Evolutionary conservation across 2,888 invertebrate species (phyloP).

Genomic region (Thymelicus lineola): DNA sequence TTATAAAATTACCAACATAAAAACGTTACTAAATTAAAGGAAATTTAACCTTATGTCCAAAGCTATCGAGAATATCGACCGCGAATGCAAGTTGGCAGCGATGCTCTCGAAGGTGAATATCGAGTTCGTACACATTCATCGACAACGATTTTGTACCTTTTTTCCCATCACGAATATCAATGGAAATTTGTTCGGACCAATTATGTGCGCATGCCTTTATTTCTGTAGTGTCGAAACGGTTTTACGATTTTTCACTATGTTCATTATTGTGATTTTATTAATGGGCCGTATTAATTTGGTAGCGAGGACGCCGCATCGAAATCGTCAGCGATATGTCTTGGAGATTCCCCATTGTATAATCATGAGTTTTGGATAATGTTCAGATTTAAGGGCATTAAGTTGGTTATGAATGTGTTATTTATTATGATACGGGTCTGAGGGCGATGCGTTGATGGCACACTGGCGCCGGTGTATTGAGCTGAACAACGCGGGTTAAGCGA

Average conservation of each 20-base stretch:
- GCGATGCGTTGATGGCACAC: background rate
- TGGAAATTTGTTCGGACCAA: conserved; percentile 82
- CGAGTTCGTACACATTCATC: conserved; percentile 75
- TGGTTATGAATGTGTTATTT: background rate
- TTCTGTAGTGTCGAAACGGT: conserved; percentile 63
- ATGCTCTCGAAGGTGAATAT: conserved; percentile 64
- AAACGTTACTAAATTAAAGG: conserved; percentile 1
- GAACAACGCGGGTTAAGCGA: background rate
- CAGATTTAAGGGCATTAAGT: background rate
- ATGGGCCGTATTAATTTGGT: conserved; percentile 37
- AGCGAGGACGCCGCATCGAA: conserved; percentile 22
- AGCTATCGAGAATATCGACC: conserved; percentile 36
- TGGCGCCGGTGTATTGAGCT: background rate
- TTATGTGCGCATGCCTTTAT: conserved; percentile 77
- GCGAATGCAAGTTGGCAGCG: conserved; percentile 49
- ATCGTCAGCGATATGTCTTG: conserved; percentile 12
- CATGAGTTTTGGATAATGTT: background rate
- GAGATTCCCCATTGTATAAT: background rate
- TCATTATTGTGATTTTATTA: conserved; percentile 42
- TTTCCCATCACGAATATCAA: conserved; percentile 84
- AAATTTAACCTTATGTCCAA: conserved; percentile 46
- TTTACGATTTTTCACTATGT: conserved; percentile 46
- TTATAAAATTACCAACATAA: conserved; percentile 68
- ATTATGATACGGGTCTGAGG: background rate
- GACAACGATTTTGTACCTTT: conserved; percentile 77